Conservation (phyloP, 1,140 invertebrate genomes). For the Tetranychus urticae region DNA sequence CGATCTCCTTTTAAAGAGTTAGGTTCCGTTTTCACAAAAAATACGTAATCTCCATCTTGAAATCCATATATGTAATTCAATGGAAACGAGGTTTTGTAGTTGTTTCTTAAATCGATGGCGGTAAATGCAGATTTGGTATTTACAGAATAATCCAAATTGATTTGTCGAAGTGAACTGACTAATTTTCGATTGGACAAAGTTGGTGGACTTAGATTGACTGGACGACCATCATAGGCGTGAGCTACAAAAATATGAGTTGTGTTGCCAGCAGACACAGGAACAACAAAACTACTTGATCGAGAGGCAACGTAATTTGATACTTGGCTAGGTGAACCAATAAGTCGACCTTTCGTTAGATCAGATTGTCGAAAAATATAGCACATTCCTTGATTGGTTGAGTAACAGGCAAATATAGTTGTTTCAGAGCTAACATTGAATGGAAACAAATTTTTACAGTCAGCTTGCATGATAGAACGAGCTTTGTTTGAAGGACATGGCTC, state of each 20-base stretch:
- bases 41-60: slow-evolving; percentile 13
- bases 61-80: slow-evolving; percentile 16
- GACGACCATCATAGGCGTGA: slow-evolving; percentile 9
- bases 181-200: slow-evolving; percentile 7
- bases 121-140: neutral
- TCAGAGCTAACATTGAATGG: neutral
- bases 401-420: neutral
- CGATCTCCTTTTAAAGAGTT: neutral
- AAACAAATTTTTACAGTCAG: neutral
- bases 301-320: neutral
- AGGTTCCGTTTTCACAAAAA: slow-evolving; percentile 12
- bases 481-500: neutral
- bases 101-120: neutral
- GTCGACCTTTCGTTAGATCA: neutral
- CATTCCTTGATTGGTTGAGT: neutral
- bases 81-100: neutral
- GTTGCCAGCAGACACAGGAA: neutral
- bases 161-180: neutral
- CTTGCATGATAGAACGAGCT: neutral
- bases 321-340: neutral
- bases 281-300: neutral
- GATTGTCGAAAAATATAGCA: neutral
- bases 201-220: slow-evolving; percentile 2
- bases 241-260: slow-evolving; percentile 6
- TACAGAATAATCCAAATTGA: too few species aligned